A percentile compares a stretch with the other conserved stretches of the same genome.
Conservation (phyloP, 2,113 vertebrate species). For the Hirundichthys speculiger region DNA sequence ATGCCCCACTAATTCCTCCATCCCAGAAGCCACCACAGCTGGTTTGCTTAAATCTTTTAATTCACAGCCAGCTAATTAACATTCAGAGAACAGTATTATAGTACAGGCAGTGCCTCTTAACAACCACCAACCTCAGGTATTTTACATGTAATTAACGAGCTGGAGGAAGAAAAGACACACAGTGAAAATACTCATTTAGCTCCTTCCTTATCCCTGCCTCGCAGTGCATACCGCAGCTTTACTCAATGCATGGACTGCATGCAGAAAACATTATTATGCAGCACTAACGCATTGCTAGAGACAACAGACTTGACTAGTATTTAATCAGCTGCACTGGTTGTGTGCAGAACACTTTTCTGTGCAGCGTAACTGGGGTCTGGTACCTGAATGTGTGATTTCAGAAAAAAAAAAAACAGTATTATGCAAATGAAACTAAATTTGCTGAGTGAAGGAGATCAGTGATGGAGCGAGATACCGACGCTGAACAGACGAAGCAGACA, state of each 20-base stretch:
- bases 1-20: constrained; percentile 82
- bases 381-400: constrained; percentile 60
- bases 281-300: constrained; percentile 56
- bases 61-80: constrained; percentile 82
- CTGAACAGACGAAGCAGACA: constrained; percentile 23
- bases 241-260: constrained; percentile 37
- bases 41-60: constrained; percentile 82
- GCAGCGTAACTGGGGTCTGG: constrained; percentile 55
- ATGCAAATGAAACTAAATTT: constrained; percentile 59
- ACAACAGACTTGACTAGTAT: constrained; percentile 58
- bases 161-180: constrained; percentile 38
- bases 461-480: constrained; percentile 42
- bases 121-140: constrained; percentile 73
- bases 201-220: constrained; percentile 43
- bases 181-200: constrained; percentile 59
- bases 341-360: constrained; percentile 64
- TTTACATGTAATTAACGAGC: constrained; percentile 77
- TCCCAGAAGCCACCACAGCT: constrained; percentile 79
- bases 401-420: constrained; percentile 62
- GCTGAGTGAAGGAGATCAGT: constrained; percentile 47
- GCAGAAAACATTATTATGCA: constrained; percentile 53
- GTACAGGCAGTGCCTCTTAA: constrained; percentile 64
- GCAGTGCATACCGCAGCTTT: constrained; percentile 23
- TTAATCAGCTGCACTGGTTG: constrained; percentile 63
- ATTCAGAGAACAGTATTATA: constrained; percentile 73